Evolutionary conservation across 2,888 invertebrate species (phyloP).

Genomic region (Oscheius sp.): DNA sequence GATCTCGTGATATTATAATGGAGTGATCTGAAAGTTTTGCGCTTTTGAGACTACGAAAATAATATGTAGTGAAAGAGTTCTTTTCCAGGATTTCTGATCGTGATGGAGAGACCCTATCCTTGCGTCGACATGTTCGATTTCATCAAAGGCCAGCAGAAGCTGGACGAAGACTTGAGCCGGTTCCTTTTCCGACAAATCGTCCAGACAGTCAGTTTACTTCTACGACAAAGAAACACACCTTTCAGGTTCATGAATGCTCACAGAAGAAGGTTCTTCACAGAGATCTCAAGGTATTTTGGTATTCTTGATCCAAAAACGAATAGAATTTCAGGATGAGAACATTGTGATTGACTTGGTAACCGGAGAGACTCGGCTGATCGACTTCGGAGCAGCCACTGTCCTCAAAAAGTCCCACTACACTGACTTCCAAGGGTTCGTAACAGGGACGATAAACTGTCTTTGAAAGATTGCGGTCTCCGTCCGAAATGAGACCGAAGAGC

Average conservation of each 20-base stretch:
- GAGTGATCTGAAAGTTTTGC: no score
- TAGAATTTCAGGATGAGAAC: slow-evolving; percentile 66
- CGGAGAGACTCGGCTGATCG: slow-evolving; percentile 68
- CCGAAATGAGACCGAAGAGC: slow-evolving; percentile 26
- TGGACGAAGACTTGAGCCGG: slow-evolving; percentile 62
- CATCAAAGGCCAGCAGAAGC: slow-evolving; percentile 62
- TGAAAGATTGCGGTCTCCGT: slow-evolving; percentile 25
- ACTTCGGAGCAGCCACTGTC: slow-evolving; percentile 70
- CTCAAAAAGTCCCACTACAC: slow-evolving; percentile 67
- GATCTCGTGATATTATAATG: no score
- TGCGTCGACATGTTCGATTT: slow-evolving; percentile 71
- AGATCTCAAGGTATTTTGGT: slow-evolving; percentile 64
- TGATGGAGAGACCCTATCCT: slow-evolving; percentile 71
- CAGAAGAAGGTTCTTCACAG: slow-evolving; percentile 67
- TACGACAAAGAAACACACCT: no score
- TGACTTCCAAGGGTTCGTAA: slow-evolving; percentile 66
- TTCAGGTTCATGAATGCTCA: slow-evolving; percentile 48
- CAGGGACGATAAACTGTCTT: slow-evolving; percentile 7
- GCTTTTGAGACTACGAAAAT: no score
- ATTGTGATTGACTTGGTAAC: slow-evolving; percentile 68
- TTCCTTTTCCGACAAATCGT: slow-evolving; percentile 70
- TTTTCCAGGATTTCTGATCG: slow-evolving; percentile 64
- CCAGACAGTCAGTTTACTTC: slow-evolving; percentile 48
- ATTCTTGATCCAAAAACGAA: background rate
- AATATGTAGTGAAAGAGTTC: background rate